These are phyloP conservation scores for Heptranchias perlo DNA, from an alignment of 2,113 vertebrate species.

Conservation along the genomic window DNA sequence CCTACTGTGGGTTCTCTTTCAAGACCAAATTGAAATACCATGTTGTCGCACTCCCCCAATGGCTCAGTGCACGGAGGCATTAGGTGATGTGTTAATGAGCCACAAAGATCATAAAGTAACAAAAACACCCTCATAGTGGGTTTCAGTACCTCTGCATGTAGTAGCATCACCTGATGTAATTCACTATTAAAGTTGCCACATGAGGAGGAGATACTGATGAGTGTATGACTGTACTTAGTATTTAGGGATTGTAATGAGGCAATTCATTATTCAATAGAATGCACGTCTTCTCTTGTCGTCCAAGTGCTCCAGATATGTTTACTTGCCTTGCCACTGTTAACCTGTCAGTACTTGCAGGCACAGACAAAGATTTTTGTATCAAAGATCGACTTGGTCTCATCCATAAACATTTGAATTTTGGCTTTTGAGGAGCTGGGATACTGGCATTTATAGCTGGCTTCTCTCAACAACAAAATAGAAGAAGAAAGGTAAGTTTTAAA, in stretches of 20 bases:
- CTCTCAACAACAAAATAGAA: neutral
- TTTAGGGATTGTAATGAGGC: neutral
- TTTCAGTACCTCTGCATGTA: neutral
- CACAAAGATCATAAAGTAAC: neutral
- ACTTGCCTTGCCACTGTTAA: neutral
- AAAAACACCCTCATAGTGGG: neutral
- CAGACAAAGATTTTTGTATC: neutral
- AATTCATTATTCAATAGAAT: neutral
- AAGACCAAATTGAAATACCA: neutral
- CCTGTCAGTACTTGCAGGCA: neutral
- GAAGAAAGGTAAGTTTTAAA: neutral
- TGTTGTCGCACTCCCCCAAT: no score
- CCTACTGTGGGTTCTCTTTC: neutral
- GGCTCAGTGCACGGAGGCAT: no score
- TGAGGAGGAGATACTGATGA: neutral
- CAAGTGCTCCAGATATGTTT: neutral
- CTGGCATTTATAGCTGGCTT: neutral
- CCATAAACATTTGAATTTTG: neutral
- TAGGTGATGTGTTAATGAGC: neutral
- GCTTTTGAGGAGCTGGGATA: neutral
- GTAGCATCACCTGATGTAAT: neutral
- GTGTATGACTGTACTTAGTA: neutral
- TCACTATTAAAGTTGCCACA: neutral
- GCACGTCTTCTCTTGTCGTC: neutral
- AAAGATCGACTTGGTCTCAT: neutral